phyloP scores from a whole-genome alignment of 2,113 vertebrate species.

The Enhydra lutris region DNA sequence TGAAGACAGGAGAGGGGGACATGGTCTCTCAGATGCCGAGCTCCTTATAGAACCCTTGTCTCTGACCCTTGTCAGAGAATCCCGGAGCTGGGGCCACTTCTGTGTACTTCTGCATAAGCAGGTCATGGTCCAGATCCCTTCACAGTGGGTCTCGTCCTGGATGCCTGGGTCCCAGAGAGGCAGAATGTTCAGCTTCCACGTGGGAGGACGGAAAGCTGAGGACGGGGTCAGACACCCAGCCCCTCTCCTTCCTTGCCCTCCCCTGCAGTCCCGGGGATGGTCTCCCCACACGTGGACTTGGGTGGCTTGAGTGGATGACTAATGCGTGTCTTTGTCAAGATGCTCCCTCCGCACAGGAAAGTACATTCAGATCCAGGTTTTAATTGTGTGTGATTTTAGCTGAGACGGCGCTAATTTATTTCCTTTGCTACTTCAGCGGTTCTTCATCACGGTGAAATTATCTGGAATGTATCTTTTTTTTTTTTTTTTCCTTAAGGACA shows the following conservation, averaged over 20 bases:
- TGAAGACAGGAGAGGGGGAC: background rate
- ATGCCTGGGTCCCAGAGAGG: background rate
- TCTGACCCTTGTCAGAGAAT: background rate
- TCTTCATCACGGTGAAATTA: conserved; percentile 74
- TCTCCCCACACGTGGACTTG: background rate
- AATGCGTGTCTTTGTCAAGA: conserved; percentile 75
- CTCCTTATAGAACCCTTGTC: background rate
- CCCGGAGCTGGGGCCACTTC: background rate
- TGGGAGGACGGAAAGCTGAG: background rate
- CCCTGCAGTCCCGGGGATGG: background rate
- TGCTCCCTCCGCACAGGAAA: conserved; percentile 72
- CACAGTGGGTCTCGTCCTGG: background rate
- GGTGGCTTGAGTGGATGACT: conserved; percentile 70
- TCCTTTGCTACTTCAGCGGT: conserved; percentile 80
- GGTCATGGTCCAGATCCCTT: background rate
- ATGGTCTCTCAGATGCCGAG: too few relatives aligned
- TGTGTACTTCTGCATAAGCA: background rate
- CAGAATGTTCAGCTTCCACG: background rate
- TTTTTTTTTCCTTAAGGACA: conserved; percentile 56
- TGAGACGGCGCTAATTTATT: conserved; percentile 78
- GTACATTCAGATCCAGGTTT: conserved; percentile 80
- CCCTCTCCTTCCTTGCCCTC: background rate
- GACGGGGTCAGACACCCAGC: background rate
- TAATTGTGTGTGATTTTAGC: conserved; percentile 83
- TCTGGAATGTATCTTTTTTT: conserved; percentile 62